Percentiles rank a stretch among this genome's conserved stretches.
phyloP scores from a whole-genome alignment of 2,797 vertebrate genomes.

The Melanotaenia nigrans region DNA sequence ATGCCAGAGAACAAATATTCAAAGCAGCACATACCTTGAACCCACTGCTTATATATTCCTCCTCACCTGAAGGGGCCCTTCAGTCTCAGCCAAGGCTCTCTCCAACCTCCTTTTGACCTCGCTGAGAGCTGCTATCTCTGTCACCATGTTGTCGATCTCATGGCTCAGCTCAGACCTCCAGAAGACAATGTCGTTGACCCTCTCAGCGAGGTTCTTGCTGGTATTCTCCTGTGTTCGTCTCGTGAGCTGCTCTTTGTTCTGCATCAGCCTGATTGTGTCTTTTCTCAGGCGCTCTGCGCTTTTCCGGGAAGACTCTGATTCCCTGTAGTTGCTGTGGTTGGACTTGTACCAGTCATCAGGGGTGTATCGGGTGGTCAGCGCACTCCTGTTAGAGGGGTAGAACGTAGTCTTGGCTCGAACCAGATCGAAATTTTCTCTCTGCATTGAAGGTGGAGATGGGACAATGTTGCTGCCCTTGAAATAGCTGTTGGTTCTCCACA shows the following conservation, averaged over 20 bases:
- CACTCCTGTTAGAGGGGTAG: slow-evolving; percentile 86
- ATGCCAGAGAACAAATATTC: fast-evolving
- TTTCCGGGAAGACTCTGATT: slow-evolving; percentile 86
- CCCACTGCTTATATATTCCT: neutral
- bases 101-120: slow-evolving; percentile 90
- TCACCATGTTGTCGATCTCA: slow-evolving; percentile 93
- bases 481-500: slow-evolving; percentile 88
- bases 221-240: slow-evolving; percentile 85
- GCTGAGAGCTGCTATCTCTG: slow-evolving; percentile 86
- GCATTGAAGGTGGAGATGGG: slow-evolving; percentile 76
- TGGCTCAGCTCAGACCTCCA: slow-evolving; percentile 92
- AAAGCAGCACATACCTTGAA: slow-evolving; percentile 5
- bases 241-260: slow-evolving; percentile 89
- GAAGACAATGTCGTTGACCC: slow-evolving; percentile 90
- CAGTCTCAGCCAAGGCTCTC: slow-evolving; percentile 88
- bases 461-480: slow-evolving; percentile 76
- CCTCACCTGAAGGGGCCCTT: slow-evolving; percentile 91
- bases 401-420: slow-evolving; percentile 83
- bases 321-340: slow-evolving; percentile 89
- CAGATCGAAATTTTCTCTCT: slow-evolving; percentile 78
- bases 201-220: slow-evolving; percentile 89
- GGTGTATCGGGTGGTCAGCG: slow-evolving; percentile 84
- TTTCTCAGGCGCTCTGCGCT: slow-evolving; percentile 88
- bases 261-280: slow-evolving; percentile 88
- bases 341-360: slow-evolving; percentile 92